These are phyloP conservation scores for Caenorhabditis imperialis DNA, from an alignment of 2,888 invertebrate genomes.

Conservation along the genomic window DNA sequence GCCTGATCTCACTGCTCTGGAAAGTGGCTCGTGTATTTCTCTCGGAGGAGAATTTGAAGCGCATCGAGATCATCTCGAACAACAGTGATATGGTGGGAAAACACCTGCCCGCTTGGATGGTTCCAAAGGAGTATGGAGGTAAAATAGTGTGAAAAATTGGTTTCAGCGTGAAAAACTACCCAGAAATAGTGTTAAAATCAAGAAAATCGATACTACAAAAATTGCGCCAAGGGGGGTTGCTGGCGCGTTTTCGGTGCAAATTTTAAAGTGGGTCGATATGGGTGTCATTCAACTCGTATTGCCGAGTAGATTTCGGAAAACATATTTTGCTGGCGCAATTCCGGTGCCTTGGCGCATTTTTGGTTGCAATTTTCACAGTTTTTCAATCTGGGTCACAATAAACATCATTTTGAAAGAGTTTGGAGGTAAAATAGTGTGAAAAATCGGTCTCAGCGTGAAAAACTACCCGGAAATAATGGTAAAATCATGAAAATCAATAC, in stretches of 20 bases:
- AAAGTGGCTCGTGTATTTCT: conserved; percentile 64
- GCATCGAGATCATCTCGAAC: conserved; percentile 60
- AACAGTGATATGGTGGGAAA: conserved; percentile 53
- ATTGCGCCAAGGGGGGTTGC: background rate
- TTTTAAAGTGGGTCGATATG: too few species aligned
- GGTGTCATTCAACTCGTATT: too few species aligned
- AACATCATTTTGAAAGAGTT: too few species aligned
- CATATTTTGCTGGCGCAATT: too few species aligned
- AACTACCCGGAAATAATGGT: background rate
- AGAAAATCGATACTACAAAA: background rate
- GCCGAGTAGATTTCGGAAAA: too few species aligned
- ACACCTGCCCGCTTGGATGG: conserved; percentile 60
- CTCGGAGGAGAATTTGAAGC: conserved; percentile 61
- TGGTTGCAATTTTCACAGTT: too few species aligned
- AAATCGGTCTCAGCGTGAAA: background rate
- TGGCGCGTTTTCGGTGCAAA: too few species aligned
- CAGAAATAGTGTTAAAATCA: background rate
- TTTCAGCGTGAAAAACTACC: background rate
- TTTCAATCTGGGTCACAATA: too few species aligned
- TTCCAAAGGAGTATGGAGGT: conserved; percentile 68
- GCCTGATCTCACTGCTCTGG: conserved; percentile 61
- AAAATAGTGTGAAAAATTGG: conserved; percentile 7
- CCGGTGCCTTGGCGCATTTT: too few species aligned
- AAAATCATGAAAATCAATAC: background rate
- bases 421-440: too few species aligned